phyloP scores from a whole-genome alignment of 2,113 vertebrate species.

The Ellobius talpinus region DNA sequence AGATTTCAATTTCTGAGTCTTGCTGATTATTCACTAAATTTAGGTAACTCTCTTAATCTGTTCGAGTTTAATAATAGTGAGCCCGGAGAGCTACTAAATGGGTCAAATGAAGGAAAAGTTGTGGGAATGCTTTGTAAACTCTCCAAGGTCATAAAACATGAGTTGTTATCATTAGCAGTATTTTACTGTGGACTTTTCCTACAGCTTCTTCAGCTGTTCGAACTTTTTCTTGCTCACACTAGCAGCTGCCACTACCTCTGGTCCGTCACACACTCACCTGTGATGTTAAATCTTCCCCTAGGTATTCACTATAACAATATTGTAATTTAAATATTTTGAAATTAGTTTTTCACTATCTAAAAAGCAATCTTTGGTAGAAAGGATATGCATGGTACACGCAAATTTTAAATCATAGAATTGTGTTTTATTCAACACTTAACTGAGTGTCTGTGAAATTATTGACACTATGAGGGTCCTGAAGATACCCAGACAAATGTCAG shows the following conservation, averaged over 20 bases:
- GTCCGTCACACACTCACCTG: neutral
- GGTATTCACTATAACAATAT: neutral
- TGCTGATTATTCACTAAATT: constrained; percentile 53
- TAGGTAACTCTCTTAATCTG: constrained; percentile 59
- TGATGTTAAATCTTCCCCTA: neutral
- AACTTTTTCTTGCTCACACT: neutral
- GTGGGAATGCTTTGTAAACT: constrained; percentile 60
- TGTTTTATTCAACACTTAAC: neutral
- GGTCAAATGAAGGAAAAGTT: constrained; percentile 60
- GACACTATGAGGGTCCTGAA: neutral
- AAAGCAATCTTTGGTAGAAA: constrained; percentile 29
- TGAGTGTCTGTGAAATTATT: neutral
- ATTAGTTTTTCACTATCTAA: constrained; percentile 21
- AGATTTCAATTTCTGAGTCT: constrained; percentile 58
- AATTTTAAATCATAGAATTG: neutral
- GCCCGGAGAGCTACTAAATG: constrained; percentile 48
- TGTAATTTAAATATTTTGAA: constrained; percentile 22
- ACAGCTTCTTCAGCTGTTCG: neutral
- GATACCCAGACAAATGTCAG: neutral
- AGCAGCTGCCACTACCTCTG: neutral
- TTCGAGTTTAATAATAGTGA: constrained; percentile 58
- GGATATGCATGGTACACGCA: neutral
- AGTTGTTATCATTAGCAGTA: constrained; percentile 41
- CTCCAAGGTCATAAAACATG: constrained; percentile 28
- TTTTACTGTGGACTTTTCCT: constrained; percentile 55